Base-by-base conservation (phyloP, 2,888 invertebrate species). In the Spisula subtruncata region DNA sequence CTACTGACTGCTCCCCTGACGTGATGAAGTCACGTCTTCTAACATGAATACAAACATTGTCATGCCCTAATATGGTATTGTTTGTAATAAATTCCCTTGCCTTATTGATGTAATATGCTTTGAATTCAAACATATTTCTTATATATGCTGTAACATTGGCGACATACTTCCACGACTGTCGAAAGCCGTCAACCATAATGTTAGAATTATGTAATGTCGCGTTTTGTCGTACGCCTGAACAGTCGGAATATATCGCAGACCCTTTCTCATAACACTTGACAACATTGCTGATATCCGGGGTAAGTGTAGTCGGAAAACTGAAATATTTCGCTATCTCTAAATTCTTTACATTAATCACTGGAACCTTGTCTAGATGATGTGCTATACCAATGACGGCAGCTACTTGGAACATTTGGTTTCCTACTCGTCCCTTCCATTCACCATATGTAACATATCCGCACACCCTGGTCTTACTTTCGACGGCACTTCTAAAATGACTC, bases 341-440 rank as follows among this genome's bases (percentile, higher is more conserved):
- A 60, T 81, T 18, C 1, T 48, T 32, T 66, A 35, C 6, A 6
- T 35, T 18, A 6, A 86, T 60, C 35, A 56, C 14, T n/a, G 81
- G 60, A 12, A 81, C 60, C 25, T 54, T 35, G 6, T 81, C 81
- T 14, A 60, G 20, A 12, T 29, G 25, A 16, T 60, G 20, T 14
- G 86, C 86, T 4, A 86, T 20, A n/a, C 81, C 86, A n/a, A 81
- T 12, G 0, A 35, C 12, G n/a, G 86, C 41, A 46, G 86, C 81
- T n/a, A 66, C 8, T 79, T 81, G 81, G 54, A 86, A 86, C 86
- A 86, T 81, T 60, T 46, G 41, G 66, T 86, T 86, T 0, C 86
- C 86, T 0, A 81, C 20, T 18, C 86, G 35, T 12, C 86, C 86
- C 18, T 18, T n/a, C 25, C 18, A 5, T 35, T 20, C 2, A 20